phyloP scores from a whole-genome alignment of 2,113 vertebrate species.

The Nyctibius bracteatus region DNA sequence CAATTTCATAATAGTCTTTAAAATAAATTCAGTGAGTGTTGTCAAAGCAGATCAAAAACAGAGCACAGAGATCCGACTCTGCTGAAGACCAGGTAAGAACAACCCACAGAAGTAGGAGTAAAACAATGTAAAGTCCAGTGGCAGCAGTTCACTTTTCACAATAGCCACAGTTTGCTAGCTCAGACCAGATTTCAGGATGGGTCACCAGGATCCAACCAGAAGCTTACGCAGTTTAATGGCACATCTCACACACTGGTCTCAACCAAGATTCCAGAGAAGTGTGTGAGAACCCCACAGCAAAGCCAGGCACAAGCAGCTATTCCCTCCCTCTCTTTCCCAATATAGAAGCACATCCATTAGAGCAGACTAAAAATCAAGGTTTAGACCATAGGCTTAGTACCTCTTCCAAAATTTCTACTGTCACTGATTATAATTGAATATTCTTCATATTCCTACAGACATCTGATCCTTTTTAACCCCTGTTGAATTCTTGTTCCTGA shows the following conservation, averaged over 20 bases:
- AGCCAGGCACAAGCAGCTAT: background rate
- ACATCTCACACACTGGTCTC: background rate
- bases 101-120: background rate
- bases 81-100: background rate
- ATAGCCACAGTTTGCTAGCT: background rate
- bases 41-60: background rate
- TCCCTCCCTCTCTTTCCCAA: background rate
- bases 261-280: background rate
- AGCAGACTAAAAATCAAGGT: background rate
- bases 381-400: slow-evolving; percentile 4
- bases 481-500: slow-evolving; percentile 34
- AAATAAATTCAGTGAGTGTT: background rate
- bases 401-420: slow-evolving; percentile 19
- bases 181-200: background rate
- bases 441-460: slow-evolving; percentile 29
- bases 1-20: background rate
- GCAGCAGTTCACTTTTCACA: background rate
- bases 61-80: background rate
- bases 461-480: slow-evolving; percentile 51
- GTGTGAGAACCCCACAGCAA: background rate
- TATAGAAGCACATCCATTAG: background rate
- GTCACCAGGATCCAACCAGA: background rate
- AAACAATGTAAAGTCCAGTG: background rate
- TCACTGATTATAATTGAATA: slow-evolving; percentile 26
- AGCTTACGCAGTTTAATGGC: background rate